A percentile compares a stretch with the other conserved stretches of the same genome.
Evolutionary conservation across 2,797 vertebrate genomes (phyloP).

Genomic region (Cephalopachus bancanus): DNA sequence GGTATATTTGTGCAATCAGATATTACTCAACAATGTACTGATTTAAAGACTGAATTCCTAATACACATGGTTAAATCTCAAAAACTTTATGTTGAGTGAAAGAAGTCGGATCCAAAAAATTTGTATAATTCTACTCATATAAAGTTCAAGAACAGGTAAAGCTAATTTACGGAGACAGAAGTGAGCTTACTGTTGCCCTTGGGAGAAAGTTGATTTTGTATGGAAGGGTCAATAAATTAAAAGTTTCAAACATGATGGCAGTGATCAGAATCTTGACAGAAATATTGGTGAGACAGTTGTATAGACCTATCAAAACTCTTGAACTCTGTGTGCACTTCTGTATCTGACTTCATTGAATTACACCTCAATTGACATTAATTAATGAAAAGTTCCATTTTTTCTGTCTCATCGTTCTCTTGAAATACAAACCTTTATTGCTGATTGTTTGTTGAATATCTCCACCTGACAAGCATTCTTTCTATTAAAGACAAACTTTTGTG

Average conservation of each 20-base stretch:
- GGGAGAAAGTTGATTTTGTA: not conserved
- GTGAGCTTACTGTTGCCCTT: not conserved
- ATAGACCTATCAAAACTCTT: not conserved
- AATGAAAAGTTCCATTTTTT: not conserved
- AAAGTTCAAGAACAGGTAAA: not conserved
- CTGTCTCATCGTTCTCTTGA: not conserved
- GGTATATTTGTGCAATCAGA: not conserved
- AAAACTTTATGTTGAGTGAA: not conserved
- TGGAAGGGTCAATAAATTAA: not conserved
- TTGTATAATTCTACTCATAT: not conserved
- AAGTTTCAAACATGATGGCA: not conserved
- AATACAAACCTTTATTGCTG: not conserved
- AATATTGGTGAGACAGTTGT: not conserved
- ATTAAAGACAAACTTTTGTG: not conserved
- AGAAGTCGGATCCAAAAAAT: not conserved
- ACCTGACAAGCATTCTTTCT: not conserved
- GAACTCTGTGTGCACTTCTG: not conserved
- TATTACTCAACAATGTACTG: not conserved
- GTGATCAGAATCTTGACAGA: not conserved
- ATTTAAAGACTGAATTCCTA: not conserved
- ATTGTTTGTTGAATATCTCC: not conserved
- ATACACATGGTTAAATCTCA: not conserved
- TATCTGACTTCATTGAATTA: not conserved
- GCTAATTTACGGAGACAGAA: not conserved
- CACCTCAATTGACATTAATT: not conserved